Evolutionary conservation across 2,797 vertebrate genomes (phyloP).

Genomic region (Fistularia tabacaria): DNA sequence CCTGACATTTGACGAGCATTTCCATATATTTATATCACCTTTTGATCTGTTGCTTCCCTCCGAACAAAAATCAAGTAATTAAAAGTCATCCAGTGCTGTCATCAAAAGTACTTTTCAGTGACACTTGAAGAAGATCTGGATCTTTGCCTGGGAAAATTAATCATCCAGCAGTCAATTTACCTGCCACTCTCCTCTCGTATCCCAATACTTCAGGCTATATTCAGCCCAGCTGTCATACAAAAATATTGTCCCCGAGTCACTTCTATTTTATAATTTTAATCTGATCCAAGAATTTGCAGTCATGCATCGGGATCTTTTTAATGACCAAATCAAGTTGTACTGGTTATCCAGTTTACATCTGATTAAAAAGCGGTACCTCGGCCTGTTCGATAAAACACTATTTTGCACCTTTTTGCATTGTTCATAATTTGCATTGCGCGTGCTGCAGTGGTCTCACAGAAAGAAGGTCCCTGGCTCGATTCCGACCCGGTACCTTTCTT

Average conservation of each 20-base stretch:
- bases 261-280: constrained; percentile 32
- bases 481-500: too few species aligned
- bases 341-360: neutral
- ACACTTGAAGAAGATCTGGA: constrained; percentile 43
- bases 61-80: constrained; percentile 45
- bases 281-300: constrained; percentile 33
- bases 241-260: constrained; percentile 30
- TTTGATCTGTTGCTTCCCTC: constrained; percentile 36
- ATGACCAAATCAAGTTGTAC: constrained; percentile 9
- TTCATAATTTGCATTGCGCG: too few species aligned
- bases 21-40: constrained; percentile 22
- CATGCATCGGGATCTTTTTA: constrained; percentile 3
- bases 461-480: too few species aligned
- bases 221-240: constrained; percentile 39
- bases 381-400: too few species aligned
- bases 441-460: too few species aligned
- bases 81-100: constrained; percentile 39
- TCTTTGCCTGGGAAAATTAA: constrained; percentile 39
- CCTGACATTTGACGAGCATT: too few species aligned
- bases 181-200: constrained; percentile 42
- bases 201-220: constrained; percentile 25
- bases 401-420: too few species aligned
- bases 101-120: constrained; percentile 34
- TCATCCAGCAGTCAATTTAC: constrained; percentile 39
- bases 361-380: too few species aligned